phyloP scores from a whole-genome alignment of 2,888 invertebrate species.

The Apamea crenata region DNA sequence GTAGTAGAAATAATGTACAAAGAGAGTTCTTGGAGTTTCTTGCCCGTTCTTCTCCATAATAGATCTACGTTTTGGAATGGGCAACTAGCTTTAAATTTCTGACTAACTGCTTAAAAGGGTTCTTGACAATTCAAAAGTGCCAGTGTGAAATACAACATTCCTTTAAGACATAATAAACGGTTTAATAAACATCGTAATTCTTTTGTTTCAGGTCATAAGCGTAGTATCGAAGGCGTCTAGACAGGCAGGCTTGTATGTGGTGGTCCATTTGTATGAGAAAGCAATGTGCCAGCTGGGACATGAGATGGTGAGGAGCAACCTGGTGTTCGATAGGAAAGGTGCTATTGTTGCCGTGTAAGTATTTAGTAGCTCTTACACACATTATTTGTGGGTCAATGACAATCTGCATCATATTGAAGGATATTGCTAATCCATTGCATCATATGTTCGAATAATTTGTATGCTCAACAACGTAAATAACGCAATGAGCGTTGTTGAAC shows the following conservation, averaged over 20 bases:
- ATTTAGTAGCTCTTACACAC: not conserved
- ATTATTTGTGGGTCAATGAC: not conserved
- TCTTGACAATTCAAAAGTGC: no score
- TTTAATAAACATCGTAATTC: constrained; percentile 6
- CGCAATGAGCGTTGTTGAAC: no score
- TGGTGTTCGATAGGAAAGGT: constrained; percentile 83
- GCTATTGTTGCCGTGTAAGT: constrained; percentile 81
- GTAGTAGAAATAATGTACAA: no score
- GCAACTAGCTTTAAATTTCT: no score
- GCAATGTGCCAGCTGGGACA: constrained; percentile 69
- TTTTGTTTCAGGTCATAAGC: constrained; percentile 74
- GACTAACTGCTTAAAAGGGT: no score
- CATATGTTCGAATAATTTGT: no score
- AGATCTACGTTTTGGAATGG: no score
- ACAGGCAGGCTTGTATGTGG: constrained; percentile 75
- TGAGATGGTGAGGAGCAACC: constrained; percentile 75
- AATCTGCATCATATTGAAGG: no score
- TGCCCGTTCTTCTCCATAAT: no score
- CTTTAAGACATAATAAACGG: not conserved
- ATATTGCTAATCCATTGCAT: no score
- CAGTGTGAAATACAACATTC: not conserved
- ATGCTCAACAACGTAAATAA: no score
- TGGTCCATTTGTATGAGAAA: constrained; percentile 76
- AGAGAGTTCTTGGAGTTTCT: no score
- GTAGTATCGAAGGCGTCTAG: constrained; percentile 76